Evolutionary conservation across 2,888 invertebrate species (phyloP).

Genomic region (Drosophila tanythrix): DNA sequence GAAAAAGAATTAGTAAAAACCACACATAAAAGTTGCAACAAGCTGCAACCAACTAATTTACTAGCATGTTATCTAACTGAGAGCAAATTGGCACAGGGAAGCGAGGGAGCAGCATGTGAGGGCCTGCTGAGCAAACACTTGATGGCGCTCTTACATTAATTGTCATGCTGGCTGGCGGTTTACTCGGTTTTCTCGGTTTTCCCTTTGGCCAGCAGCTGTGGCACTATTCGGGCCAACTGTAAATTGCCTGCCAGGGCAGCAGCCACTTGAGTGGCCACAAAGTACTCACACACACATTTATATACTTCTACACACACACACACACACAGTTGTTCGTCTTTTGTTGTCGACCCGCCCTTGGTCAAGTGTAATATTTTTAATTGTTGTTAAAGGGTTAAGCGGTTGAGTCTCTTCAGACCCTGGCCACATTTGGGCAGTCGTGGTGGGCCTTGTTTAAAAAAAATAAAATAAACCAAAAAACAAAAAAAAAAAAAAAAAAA

Average conservation of each 20-base stretch:
- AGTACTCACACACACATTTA: slow-evolving; percentile 38
- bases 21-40: slow-evolving; percentile 28
- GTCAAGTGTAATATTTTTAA: slow-evolving; percentile 74
- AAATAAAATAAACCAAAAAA: not conserved
- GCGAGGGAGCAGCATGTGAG: slow-evolving; percentile 14
- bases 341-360: slow-evolving; percentile 29
- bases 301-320: slow-evolving; percentile 5
- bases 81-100: not conserved
- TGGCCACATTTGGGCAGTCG: slow-evolving; percentile 47
- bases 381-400: slow-evolving; percentile 78
- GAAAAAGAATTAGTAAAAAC: slow-evolving; percentile 11
- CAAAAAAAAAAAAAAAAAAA: not conserved
- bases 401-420: slow-evolving; percentile 24
- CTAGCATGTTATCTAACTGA: slow-evolving; percentile 36
- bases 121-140: slow-evolving; percentile 45
- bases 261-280: slow-evolving; percentile 74
- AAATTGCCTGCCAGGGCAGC: slow-evolving; percentile 61
- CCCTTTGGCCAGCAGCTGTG: slow-evolving; percentile 48
- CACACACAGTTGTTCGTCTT: slow-evolving; percentile 24
- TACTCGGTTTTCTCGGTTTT: slow-evolving; percentile 35
- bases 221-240: slow-evolving; percentile 44
- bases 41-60: slow-evolving; percentile 53
- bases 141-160: slow-evolving; percentile 78
- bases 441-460: slow-evolving; percentile 19
- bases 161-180: slow-evolving; percentile 62